Base-by-base conservation (phyloP, 2,888 invertebrate species). In the Eupsilia transversa region DNA sequence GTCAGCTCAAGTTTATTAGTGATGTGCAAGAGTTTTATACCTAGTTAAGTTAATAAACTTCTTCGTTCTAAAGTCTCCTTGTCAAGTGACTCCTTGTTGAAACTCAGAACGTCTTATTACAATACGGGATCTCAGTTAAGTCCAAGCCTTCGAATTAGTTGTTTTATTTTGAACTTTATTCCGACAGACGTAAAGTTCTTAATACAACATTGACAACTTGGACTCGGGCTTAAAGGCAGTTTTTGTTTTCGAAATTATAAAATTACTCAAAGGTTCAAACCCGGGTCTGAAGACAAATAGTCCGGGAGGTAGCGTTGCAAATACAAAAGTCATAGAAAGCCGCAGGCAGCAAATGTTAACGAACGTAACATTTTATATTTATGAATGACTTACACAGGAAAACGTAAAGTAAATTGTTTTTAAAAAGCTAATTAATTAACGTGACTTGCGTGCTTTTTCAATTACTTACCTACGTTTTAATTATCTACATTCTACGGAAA, bases 361-460 rank as follows among this genome's bases (percentile, higher is more conserved):
- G 30, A 69, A 71, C 56, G 10, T 3, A n/a, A 59, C 17, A 6
- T 52, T 63, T 54, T 57, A 49, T n/a, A 35, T 70, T 46, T 63
- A 70, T n/a, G 7, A 79, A 63, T 30, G n/a, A 63, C 56, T 49
- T 33, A 30, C 49, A 49, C 49, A 49, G 57, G 63, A 59, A 79
- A 72, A 43, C 33, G 14, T 20, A 17, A 60, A 59, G 27, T 27
- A 43, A 63, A 27, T 46, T 49, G 2, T 54, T 54, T 38, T 59
- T 57, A 43, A 46, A 43, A 63, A 81, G 61, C 35, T 74, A 80
- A 80, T 84, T 84, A 69, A 63, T 69, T 77, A 30, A 65, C 30
- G 71, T 65, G 75, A 57, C 66, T 74, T 56, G 56, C 52, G 52
- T 67, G 41, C 65, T 43, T 57, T 52, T 61, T 57, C 35, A 46